Percentiles rank a stretch among this genome's conserved stretches.
Evolutionary conservation across 35 echinoderm and acorn worm genomes (phyloP).

Genomic region (Holothuria glaberrima): DNA sequence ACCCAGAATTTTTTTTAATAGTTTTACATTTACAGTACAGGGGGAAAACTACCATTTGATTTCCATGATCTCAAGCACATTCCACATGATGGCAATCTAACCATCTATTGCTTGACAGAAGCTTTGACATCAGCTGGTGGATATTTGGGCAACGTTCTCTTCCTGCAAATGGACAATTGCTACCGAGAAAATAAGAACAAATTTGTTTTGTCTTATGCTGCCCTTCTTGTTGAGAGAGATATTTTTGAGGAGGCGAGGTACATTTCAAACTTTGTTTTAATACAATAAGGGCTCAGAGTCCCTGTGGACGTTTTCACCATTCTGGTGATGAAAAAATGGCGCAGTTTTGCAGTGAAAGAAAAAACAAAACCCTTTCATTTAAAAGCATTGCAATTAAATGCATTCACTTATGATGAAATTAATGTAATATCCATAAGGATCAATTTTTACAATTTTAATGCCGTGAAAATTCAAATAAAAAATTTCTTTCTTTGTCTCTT

Average conservation of each 20-base stretch:
- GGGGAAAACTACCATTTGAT: slow-evolving; percentile 46
- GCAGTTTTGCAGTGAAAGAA: no score
- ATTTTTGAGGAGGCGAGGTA: slow-evolving; percentile 65
- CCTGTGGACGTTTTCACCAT: no score
- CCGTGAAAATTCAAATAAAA: no score
- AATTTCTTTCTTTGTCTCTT: not conserved
- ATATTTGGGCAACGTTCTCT: slow-evolving; percentile 19
- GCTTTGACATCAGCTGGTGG: not conserved
- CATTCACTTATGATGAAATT: no score
- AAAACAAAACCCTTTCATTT: no score
- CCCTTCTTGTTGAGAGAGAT: slow-evolving; percentile 52
- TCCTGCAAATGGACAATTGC: slow-evolving; percentile 75
- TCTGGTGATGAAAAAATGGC: no score
- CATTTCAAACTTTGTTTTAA: not conserved
- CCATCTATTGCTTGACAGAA: slow-evolving; percentile 39
- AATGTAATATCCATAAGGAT: no score
- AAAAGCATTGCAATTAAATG: no score
- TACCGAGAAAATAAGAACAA: slow-evolving; percentile 72
- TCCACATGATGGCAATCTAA: slow-evolving; percentile 62
- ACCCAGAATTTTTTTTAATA: no score
- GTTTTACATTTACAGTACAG: not conserved
- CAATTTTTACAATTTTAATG: no score
- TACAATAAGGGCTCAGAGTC: no score
- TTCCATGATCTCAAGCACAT: slow-evolving; percentile 42
- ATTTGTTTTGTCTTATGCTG: slow-evolving; percentile 51